Evolutionary conservation across 2,113 vertebrate genomes (phyloP).

Genomic region (Rostratula benghalensis): DNA sequence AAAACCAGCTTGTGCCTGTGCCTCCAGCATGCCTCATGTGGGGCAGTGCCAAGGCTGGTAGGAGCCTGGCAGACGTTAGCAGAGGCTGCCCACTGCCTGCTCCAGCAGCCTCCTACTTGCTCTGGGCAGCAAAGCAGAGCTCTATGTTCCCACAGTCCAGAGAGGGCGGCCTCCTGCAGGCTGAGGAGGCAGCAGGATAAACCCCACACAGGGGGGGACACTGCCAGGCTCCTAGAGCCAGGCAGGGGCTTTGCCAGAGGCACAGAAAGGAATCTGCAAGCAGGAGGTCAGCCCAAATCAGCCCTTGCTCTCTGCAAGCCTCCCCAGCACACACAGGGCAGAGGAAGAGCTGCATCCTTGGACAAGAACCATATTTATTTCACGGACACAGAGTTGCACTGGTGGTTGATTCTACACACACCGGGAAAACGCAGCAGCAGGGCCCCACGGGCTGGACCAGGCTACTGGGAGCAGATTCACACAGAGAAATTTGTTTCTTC

Average conservation of each 20-base stretch:
- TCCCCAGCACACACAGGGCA: rapidly evolving
- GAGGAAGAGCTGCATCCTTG: neutral
- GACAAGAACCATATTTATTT: conserved; percentile 77
- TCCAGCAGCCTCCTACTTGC: neutral
- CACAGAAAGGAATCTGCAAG: neutral
- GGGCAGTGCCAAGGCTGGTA: neutral
- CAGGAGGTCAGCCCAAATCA: neutral
- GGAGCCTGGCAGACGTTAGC: neutral
- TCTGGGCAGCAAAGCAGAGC: neutral
- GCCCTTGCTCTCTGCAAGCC: neutral
- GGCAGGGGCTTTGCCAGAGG: neutral
- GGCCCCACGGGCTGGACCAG: neutral
- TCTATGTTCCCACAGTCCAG: neutral
- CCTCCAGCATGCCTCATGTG: rapidly evolving
- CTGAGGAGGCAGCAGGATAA: neutral
- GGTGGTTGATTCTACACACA: conserved; percentile 45
- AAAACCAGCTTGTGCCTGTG: neutral
- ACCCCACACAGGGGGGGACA: neutral
- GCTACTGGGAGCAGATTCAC: conserved; percentile 34
- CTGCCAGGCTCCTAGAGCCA: neutral
- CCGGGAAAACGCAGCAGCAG: neutral
- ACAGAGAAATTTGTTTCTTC: conserved; percentile 57
- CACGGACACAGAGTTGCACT: conserved; percentile 72
- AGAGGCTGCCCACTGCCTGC: neutral
- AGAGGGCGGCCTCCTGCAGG: neutral